Percentiles rank a stretch among this genome's conserved stretches.
These are phyloP conservation scores for Parapristionchus giblindavisi DNA, from an alignment of 2,888 invertebrate species.

Conservation along the genomic window DNA sequence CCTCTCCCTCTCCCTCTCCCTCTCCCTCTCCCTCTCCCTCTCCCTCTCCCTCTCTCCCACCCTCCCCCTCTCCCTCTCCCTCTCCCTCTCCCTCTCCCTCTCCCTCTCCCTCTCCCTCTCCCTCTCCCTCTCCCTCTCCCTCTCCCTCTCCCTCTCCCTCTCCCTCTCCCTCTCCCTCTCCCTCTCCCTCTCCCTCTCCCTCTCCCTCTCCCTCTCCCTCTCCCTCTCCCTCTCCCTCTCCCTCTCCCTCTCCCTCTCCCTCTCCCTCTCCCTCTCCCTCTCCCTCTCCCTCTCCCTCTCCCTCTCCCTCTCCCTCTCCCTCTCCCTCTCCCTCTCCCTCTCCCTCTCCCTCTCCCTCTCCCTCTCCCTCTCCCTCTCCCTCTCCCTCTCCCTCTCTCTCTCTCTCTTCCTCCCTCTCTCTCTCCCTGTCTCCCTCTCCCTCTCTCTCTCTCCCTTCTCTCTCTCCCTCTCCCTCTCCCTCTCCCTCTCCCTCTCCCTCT, in stretches of 20 bases:
- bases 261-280: background rate
- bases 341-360: background rate
- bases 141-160: background rate
- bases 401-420: slow-evolving; percentile 29
- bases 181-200: background rate
- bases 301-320: background rate
- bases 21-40: background rate
- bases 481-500: background rate
- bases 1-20: background rate
- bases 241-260: background rate
- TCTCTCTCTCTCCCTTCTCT: background rate
- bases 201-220: background rate
- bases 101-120: background rate
- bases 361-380: background rate
- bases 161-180: background rate
- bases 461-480: background rate
- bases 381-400: slow-evolving; percentile 1
- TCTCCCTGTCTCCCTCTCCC: background rate
- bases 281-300: background rate
- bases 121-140: background rate
- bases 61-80: background rate
- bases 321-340: background rate
- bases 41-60: background rate
- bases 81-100: background rate
- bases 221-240: background rate